Conservation (phyloP, 2,113 vertebrate species). For the Hippocampus comes region DNA sequence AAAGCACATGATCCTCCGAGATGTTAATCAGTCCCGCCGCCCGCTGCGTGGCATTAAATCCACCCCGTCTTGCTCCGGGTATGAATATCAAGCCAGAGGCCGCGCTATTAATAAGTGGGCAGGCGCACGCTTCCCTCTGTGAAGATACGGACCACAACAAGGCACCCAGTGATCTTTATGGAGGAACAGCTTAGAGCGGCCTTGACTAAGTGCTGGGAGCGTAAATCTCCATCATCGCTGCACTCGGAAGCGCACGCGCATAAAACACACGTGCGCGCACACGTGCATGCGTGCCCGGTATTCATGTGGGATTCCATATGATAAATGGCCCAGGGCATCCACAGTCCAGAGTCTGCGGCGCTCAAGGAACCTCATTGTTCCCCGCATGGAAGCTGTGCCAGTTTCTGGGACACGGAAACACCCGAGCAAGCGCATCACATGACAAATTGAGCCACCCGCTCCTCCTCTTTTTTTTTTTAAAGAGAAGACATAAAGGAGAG, state of each 20-base stretch:
- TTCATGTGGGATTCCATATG: conserved; percentile 61
- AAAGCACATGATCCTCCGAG: conserved; percentile 35
- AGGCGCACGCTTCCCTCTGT: conserved; percentile 28
- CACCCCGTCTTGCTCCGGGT: conserved; percentile 48
- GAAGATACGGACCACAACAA: conserved; percentile 55
- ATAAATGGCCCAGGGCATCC: conserved; percentile 56
- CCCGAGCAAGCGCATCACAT: conserved; percentile 44
- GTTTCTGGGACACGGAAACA: conserved; percentile 58
- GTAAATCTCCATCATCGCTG: conserved; percentile 43
- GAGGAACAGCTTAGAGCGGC: conserved; percentile 48
- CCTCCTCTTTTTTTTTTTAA: conserved; percentile 20
- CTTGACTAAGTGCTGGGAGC: conserved; percentile 48
- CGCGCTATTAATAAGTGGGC: conserved; percentile 62
- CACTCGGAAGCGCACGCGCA: background rate
- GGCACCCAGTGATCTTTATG: conserved; percentile 51
- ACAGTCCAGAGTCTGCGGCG: conserved; percentile 41
- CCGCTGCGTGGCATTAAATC: conserved; percentile 38
- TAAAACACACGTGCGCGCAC: conserved; percentile 7
- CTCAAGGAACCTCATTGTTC: conserved; percentile 64
- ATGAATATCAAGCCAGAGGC: conserved; percentile 57
- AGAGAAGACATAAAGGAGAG: conserved; percentile 25
- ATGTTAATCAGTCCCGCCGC: conserved; percentile 57
- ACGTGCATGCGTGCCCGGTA: conserved; percentile 19
- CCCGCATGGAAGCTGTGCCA: conserved; percentile 36
- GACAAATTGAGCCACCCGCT: conserved; percentile 35